A percentile compares a stretch with the other conserved stretches of the same genome.
Evolutionary conservation across 2,113 vertebrate genomes (phyloP).

Genomic region (Jaculus jaculus): DNA sequence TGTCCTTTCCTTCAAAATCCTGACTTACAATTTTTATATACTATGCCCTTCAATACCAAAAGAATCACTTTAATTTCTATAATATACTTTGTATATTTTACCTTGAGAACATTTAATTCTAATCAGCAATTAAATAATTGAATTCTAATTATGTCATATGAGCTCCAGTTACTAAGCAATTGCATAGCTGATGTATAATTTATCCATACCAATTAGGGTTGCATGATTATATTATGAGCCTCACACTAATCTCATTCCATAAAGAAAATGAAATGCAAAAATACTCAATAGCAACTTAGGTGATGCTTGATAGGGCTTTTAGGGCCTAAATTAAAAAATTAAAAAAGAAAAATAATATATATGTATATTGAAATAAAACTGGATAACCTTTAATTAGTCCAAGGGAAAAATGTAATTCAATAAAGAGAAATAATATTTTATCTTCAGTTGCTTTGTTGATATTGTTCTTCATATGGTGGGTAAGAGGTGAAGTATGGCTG

Average conservation of each 20-base stretch:
- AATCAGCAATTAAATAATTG: constrained; percentile 68
- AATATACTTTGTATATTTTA: constrained; percentile 17
- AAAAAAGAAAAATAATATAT: neutral
- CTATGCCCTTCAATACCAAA: neutral
- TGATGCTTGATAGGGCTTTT: neutral
- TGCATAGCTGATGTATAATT: constrained; percentile 50
- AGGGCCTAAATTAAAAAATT: constrained; percentile 24
- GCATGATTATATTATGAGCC: constrained; percentile 52
- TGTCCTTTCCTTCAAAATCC: neutral
- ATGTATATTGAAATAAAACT: neutral
- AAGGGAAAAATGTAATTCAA: constrained; percentile 70
- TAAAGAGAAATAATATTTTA: constrained; percentile 75
- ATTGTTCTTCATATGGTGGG: constrained; percentile 76
- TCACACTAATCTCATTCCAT: constrained; percentile 40
- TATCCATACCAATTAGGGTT: constrained; percentile 61
- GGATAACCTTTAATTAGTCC: constrained; percentile 63
- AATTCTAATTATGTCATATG: constrained; percentile 66
- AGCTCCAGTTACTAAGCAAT: constrained; percentile 41
- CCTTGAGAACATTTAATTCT: constrained; percentile 54
- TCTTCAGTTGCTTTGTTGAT: constrained; percentile 66
- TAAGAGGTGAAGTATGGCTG: constrained; percentile 78
- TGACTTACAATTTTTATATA: neutral
- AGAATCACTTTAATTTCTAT: constrained; percentile 11
- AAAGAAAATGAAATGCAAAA: constrained; percentile 31
- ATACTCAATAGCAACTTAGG: neutral